These are phyloP conservation scores for Champsocephalus gunnari DNA, from an alignment of 2,797 vertebrate genomes.

Conservation along the genomic window DNA sequence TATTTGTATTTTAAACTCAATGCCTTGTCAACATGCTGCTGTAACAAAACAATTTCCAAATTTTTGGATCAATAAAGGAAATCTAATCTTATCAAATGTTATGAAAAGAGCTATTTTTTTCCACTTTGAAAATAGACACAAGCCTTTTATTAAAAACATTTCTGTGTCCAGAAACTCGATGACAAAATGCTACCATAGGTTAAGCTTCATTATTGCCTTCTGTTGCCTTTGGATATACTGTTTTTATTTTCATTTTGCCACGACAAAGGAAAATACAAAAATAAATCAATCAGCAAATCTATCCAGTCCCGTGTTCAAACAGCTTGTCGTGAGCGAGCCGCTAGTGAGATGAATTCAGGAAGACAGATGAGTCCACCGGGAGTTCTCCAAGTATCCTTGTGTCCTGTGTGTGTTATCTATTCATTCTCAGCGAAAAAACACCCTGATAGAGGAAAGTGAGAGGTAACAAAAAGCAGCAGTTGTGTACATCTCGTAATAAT, in stretches of 20 bases:
- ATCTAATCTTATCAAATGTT: too few species aligned
- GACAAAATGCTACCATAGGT: background rate
- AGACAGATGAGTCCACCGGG: background rate
- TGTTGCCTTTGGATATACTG: background rate
- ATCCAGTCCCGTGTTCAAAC: background rate
- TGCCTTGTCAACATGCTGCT: too few species aligned
- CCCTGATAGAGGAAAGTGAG: background rate
- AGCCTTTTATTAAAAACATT: background rate
- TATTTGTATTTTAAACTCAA: too few species aligned
- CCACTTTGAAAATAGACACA: background rate
- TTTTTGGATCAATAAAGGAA: too few species aligned
- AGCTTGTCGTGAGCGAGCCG: background rate
- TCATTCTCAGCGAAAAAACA: too few species aligned
- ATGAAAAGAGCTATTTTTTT: slow-evolving; percentile 7
- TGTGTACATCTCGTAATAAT: slow-evolving; percentile 5
- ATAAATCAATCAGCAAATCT: slow-evolving; percentile 15
- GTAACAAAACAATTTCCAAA: too few species aligned
- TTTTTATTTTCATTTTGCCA: background rate
- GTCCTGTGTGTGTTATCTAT: background rate
- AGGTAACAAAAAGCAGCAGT: slow-evolving; percentile 1
- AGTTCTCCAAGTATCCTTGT: background rate
- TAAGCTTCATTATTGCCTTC: background rate
- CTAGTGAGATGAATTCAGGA: background rate
- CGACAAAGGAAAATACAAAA: background rate
- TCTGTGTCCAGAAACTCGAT: background rate